Evolutionary conservation across 64 coral and sea anemone genomes (phyloP), one percentile per base, ranked within the genome.

Genomic region (Catalaphyllia jardinei): DNA sequence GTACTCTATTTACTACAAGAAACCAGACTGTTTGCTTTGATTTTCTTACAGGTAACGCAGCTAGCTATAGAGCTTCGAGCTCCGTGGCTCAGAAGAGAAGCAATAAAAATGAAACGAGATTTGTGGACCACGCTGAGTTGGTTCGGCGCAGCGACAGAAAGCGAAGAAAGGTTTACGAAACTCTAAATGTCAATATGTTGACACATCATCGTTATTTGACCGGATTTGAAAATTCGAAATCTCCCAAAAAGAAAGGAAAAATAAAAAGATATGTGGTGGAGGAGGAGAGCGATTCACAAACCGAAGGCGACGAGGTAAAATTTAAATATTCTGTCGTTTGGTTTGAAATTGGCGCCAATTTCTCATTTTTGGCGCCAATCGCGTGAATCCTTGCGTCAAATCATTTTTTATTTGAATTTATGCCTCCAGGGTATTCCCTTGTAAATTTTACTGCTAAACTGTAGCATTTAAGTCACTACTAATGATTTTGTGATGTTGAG

Each of bases 341-440:
- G 64, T 85, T 97, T 89, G 88, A 97, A 97, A 94, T 97, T 97
- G 83, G 91, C 95, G 95, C 95, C 95, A 91, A 93, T 97, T 93
- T 94, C 33, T 49, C n/a, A 60, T 74, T 75, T 82, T 96, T 92
- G 94, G 90, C 94, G 94, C 90, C 90, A 91, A 80, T 92, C 73
- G 49, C 35, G 4, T n/a, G 24, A 16, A 75, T 38, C 60, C 17
- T 28, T 17, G 52, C 54, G 54, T 14, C 11, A 57, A 46, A 16
- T 12, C 1, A 57, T 57, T 57, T 57, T 55, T 57, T 57, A 1
- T 57, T 12, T 14, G 15, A 57, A 27, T 16, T 81, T 67, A 24
- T 62, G 31, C 6, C 3, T 15, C 72, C 38, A 0, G 1, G 46
- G 13, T 27, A 31, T 38, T 29, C 14, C 57, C 25, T 19, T 67